Base-by-base conservation (phyloP, 1,140 invertebrate species). In the Chrysopa pallens region DNA sequence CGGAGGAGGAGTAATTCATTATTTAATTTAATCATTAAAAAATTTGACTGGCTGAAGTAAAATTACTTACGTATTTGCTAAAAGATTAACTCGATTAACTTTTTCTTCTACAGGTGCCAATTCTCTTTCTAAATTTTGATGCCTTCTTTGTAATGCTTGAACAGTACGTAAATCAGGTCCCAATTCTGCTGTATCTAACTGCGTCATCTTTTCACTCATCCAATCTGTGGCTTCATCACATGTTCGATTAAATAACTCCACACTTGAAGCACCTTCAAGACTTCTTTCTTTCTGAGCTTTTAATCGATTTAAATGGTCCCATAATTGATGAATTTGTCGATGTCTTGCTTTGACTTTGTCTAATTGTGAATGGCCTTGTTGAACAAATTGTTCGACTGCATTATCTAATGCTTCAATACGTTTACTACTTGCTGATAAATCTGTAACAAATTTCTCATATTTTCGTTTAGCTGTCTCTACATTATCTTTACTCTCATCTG, bases 361-460 rank as follows among this genome's bases (percentile, higher is more conserved):
- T 33, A 89, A 69, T 58, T 96, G 86, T 38, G 84, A 78, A 60
- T 94, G 91, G n/a, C 83, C 80, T 43, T 84, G 76, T 1, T 73
- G 68, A 0, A 81, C 72, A 56, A 98, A 84, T 48, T 90, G 84
- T 42, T 90, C 76, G 0, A 93, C 91, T 13, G 87, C 79, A 0
- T 72, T 65, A 54, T 95, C 90, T 42, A 98, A 85, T 33, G 79
- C 77, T 50, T 93, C 88, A 43, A 97, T 71, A 1, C 92, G 73
- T 50, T 86, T 87, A 4, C 82, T 85, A 17, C 86, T 91, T 0
- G 91, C 93, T 1, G 88, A 91, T 8, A 98, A 62, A 57, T 96
- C 93, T 0, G 93, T 97, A 5, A 96, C 71, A 62, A 97, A 89
- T 66, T 93, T 90, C 74, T 95, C 89, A 62, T 94, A 96, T 63